Base-by-base conservation (phyloP, 1,140 invertebrate species). In the Drosophila athabasca region DNA sequence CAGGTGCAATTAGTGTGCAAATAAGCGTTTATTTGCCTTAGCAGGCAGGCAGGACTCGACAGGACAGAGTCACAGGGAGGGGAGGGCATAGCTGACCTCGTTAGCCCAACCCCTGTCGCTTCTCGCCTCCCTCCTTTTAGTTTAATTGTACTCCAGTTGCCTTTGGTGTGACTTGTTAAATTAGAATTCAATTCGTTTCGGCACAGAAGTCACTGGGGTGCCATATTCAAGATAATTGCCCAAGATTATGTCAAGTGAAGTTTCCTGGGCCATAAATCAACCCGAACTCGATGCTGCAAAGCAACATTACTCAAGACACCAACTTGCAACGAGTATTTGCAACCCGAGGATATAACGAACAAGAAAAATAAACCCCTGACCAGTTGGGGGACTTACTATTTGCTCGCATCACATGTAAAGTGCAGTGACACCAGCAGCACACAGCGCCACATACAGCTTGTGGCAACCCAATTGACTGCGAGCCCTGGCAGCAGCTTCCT, bases 1-100 rank as follows among this genome's bases (percentile, higher is more conserved):
- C 84, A 88, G 83, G 83, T 88, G 83, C 83, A 88, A 88, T 88
- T 88, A 88, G 83, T 88, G 83, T 88, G 83, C 83, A 88, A 88
- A 88, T 88, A 88, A 88, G 79, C 83, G 84, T 88, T 87, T 88
- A 89, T 88, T 88, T 88, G 84, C 76, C 68, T 65, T 49, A 46
- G 29, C 65, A 79, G 65, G 55, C 48, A 61, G 54, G 53, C 39
- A 58, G 22, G 11, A 19, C 31, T 26, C 50, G 8, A 35, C 19
- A 58, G 22, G 17, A 60, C 26, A 22, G 49, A 31, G 17, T 15
- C 22, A 43, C 6, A 35, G 6, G 52, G 45, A 35, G 39, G 13
- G n/a, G 5, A 26, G 24, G 17, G 24, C 19, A 64, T 58, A 67
- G 53, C 64, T 81, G 81, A 84, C 82, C 81, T 74, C 68, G 52